These are phyloP conservation scores for Solenodon paradoxus DNA, from an alignment of 2,113 vertebrate species.

Conservation along the genomic window DNA sequence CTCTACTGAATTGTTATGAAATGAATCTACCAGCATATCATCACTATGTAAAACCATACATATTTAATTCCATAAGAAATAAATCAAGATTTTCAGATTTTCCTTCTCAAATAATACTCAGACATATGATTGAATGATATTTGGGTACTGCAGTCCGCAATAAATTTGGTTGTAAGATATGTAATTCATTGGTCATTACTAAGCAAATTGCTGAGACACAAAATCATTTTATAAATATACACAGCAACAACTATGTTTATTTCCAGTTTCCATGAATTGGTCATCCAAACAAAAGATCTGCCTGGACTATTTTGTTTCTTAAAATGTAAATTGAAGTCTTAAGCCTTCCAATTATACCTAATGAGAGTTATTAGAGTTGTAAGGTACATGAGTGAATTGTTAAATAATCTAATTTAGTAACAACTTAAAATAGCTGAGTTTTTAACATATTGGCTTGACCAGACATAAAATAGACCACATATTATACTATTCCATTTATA, in stretches of 20 bases:
- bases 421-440: conserved; percentile 34
- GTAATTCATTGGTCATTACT: background rate
- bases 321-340: conserved; percentile 27
- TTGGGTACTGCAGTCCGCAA: background rate
- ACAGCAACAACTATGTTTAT: conserved; percentile 33
- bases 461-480: conserved; percentile 36
- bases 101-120: background rate
- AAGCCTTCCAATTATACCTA: conserved; percentile 29
- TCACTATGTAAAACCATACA: background rate
- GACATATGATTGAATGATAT: background rate
- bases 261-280: conserved; percentile 41
- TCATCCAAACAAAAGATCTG: conserved; percentile 48
- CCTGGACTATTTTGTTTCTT: conserved; percentile 38
- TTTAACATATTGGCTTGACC: conserved; percentile 47
- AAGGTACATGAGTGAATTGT: conserved; percentile 8
- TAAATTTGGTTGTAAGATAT: conserved; percentile 3
- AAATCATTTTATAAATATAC: conserved; percentile 20
- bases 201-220: conserved; percentile 17
- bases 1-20: background rate
- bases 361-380: conserved; percentile 31
- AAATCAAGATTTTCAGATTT: conserved; percentile 28
- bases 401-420: conserved; percentile 56
- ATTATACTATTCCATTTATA: conserved; percentile 9
- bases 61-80: background rate
- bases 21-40: background rate